Evolutionary conservation across 1,140 invertebrate species (phyloP), one percentile per base, ranked within the genome.

Genomic region (Bombyx mori): DNA sequence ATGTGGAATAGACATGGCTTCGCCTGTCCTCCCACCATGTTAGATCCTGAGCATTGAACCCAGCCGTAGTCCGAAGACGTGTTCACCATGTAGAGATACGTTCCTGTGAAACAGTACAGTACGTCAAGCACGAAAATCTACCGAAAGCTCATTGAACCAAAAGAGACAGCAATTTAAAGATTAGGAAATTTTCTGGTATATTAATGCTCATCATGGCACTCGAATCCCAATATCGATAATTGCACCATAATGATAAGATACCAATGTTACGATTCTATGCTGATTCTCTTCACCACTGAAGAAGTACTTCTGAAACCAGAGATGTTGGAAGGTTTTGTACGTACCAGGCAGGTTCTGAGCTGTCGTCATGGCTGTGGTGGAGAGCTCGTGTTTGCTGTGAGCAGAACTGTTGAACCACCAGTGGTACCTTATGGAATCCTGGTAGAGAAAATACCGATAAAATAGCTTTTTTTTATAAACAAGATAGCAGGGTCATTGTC

Each of bases 1-100:
- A 96, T 92, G 68, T 94, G 93, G 75, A 93, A 95, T 57, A 94
- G 85, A 73, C 94, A 96, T 3, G 94, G 93, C 42, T 92, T 90
- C 61, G 88, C 90, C 75, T 95, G 94, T 44, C 90, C 80, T 6
- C 94, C 94, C 42, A 95, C 91, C 55, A 88, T 85, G 81, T 96
- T 96, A 66, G 89, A 90, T 0, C 92, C 94, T 87, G 93, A 93
- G 68, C 94, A 96, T 55, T 93, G 90, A 7, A 96, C 88, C 55
- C 92, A 93, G 35, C 94, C 94, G 80, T 95, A 96, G 84, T 96
- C 94, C 71, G 90, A 79, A n/a, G 85, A 89, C 7, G 74, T 82
- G 52, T 84, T 85, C 46, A 85, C 75, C 62, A 70, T 80, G 59
- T 85, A 87, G 22, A 71, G 56, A 56, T 76, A 85, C 35, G 72